Conservation (phyloP, 2,797 vertebrate species). For the Trachops cirrhosus region DNA sequence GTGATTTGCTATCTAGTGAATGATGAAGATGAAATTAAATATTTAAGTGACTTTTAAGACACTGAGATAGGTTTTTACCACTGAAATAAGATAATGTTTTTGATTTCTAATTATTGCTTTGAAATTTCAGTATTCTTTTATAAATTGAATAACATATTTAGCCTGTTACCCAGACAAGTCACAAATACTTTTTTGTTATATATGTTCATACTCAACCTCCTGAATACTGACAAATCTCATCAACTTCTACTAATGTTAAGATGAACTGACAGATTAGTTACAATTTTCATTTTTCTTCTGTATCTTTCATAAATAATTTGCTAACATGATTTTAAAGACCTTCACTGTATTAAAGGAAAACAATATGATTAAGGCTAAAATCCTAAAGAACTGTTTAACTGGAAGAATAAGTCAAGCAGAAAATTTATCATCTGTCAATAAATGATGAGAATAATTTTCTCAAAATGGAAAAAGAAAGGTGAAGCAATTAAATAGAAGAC, state of each 20-base stretch:
- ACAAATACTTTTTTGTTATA: neutral
- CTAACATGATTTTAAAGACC: neutral
- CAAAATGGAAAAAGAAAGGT: constrained; percentile 1
- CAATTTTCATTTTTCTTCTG: neutral
- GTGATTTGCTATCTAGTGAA: neutral
- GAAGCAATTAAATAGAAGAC: neutral
- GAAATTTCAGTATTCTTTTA: constrained; percentile 35
- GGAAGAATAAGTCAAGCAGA: neutral
- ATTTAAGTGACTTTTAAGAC: constrained; percentile 16
- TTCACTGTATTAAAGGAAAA: constrained; percentile 11
- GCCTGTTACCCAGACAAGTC: neutral
- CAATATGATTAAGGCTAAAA: neutral
- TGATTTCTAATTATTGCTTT: neutral
- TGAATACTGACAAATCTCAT: neutral
- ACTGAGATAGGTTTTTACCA: neutral
- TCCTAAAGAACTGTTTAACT: constrained; percentile 10
- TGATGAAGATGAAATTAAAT: neutral
- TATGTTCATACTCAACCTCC: neutral
- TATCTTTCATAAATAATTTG: neutral
- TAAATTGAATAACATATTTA: constrained; percentile 15
- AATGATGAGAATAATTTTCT: neutral
- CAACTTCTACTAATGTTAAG: neutral
- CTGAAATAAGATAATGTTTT: neutral
- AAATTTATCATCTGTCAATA: constrained; percentile 2
- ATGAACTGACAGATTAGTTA: neutral